phyloP scores from a whole-genome alignment of 1,140 invertebrate genomes.

The Pseudomyrmex sp. region DNA sequence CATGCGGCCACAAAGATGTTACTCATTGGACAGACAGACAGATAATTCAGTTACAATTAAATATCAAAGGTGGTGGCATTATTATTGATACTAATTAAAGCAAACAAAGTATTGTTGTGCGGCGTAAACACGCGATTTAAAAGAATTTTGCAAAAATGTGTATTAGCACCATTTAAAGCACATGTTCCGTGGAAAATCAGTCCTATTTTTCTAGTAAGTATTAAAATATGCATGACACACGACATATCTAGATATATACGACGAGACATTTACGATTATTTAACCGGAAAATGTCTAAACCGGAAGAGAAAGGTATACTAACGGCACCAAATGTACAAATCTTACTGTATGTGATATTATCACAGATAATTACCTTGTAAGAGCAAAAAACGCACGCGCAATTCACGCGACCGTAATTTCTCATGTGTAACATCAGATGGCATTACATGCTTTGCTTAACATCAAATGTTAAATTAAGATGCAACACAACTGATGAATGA shows the following conservation, averaged over 20 bases:
- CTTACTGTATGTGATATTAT: neutral
- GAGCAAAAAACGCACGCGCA: neutral
- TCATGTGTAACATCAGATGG: neutral
- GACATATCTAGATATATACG: neutral
- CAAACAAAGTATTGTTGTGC: conserved; percentile 6
- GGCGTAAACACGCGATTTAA: conserved; percentile 64
- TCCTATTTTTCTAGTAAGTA: conserved; percentile 57
- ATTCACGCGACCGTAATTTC: neutral
- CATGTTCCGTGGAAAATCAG: conserved; percentile 55
- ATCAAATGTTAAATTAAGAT: neutral
- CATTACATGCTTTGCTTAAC: neutral
- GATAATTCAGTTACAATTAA: neutral
- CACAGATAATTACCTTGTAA: no score
- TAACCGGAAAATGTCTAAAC: neutral
- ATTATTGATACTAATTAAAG: no score
- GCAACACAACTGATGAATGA: neutral
- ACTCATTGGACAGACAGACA: neutral
- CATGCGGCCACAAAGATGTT: neutral
- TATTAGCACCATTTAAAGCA: conserved; percentile 61
- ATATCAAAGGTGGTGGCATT: neutral
- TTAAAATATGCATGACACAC: neutral
- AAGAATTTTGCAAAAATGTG: conserved; percentile 74
- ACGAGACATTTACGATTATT: no score
- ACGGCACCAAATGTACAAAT: neutral
- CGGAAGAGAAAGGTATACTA: neutral